A percentile compares a stretch with the other conserved stretches of the same genome.
Conservation (phyloP, 37 sponge, comb jelly and placozoan species). For the Cliona cf. orientalis region DNA sequence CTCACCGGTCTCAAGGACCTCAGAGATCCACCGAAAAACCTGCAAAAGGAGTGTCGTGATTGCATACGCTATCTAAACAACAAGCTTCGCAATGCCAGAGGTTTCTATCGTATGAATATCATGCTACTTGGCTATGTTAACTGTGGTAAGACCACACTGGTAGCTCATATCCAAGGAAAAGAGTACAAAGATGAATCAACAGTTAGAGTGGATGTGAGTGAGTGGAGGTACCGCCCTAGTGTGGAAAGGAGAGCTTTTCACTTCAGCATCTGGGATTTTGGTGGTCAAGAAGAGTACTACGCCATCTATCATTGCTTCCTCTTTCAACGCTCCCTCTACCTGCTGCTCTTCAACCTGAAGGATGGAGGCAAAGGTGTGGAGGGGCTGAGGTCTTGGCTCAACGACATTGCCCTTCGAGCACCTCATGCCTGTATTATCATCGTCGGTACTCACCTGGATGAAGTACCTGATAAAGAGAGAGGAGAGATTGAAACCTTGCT, state of each 20-base stretch:
- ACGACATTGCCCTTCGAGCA: constrained; percentile 88
- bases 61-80: constrained; percentile 84
- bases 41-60: constrained; percentile 56
- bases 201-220: constrained; percentile 93
- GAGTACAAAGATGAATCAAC: constrained; percentile 87
- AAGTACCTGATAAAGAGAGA: constrained; percentile 63
- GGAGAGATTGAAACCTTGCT: constrained; percentile 43
- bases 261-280: constrained; percentile 97
- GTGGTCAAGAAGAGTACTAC: constrained; percentile 95
- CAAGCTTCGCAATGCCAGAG: constrained; percentile 75
- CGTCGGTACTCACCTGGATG: constrained; percentile 87
- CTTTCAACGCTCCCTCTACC: constrained; percentile 88
- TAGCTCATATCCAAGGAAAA: constrained; percentile 81
- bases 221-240: constrained; percentile 71
- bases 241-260: constrained; percentile 49
- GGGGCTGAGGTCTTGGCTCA: constrained; percentile 92
- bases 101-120: constrained; percentile 93
- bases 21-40: constrained; percentile 76
- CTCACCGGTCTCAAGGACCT: constrained; percentile 75
- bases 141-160: constrained; percentile 92
- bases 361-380: constrained; percentile 73
- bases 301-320: constrained; percentile 98
- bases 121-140: constrained; percentile 89
- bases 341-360: constrained; percentile 83
- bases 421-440: constrained; percentile 83